A percentile compares a stretch with the other conserved stretches of the same genome.
Evolutionary conservation across 2,888 invertebrate genomes (phyloP).

Genomic region (Congeria kusceri): DNA sequence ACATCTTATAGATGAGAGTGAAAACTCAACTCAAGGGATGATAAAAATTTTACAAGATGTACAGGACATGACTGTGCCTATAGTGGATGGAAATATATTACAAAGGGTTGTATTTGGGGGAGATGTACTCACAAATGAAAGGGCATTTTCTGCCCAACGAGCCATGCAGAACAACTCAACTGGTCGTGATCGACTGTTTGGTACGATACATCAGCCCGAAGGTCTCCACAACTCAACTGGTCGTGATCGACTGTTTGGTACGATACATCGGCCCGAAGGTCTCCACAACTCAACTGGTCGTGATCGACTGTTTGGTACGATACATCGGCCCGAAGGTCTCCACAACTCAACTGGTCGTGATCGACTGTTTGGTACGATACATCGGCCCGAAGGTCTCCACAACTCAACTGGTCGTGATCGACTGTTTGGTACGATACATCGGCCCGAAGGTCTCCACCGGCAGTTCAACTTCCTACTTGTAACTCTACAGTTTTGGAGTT

Average conservation of each 20-base stretch:
- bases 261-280: too few relatives aligned
- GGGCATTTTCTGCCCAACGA: slow-evolving; percentile 40
- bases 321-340: too few relatives aligned
- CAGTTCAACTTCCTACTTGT: slow-evolving; percentile 40
- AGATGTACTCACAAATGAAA: slow-evolving; percentile 44
- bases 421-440: slow-evolving; percentile 37
- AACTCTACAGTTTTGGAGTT: too few relatives aligned
- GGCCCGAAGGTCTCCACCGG: slow-evolving; percentile 54
- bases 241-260: too few relatives aligned
- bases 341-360: too few relatives aligned
- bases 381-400: too few relatives aligned
- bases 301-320: too few relatives aligned
- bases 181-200: too few relatives aligned
- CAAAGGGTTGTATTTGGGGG: slow-evolving; percentile 38
- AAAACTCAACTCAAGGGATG: slow-evolving; percentile 51
- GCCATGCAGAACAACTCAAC: slow-evolving; percentile 35
- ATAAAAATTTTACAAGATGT: slow-evolving; percentile 46
- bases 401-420: slow-evolving; percentile 2
- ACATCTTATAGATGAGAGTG: slow-evolving; percentile 55
- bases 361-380: too few relatives aligned
- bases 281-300: too few relatives aligned
- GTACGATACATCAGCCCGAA: too few relatives aligned
- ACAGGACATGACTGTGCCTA: slow-evolving; percentile 31
- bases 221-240: too few relatives aligned
- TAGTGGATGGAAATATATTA: slow-evolving; percentile 15